Percentiles rank a stretch among this genome's conserved stretches.
Conservation (phyloP, 2,888 invertebrate species). For the Harpalus rufipes region DNA sequence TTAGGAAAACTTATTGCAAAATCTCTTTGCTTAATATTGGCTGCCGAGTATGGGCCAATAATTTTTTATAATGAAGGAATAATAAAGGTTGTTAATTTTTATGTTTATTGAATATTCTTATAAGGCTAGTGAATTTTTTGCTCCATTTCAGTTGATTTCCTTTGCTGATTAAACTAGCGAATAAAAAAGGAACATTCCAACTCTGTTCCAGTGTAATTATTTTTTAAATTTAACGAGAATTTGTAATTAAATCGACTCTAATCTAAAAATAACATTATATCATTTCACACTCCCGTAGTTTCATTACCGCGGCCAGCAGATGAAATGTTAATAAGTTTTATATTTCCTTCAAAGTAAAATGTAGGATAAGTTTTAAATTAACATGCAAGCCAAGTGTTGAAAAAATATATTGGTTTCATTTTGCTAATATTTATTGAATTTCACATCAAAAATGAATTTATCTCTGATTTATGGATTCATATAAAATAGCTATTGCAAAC, state of each 20-base stretch:
- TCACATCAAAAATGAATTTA: not conserved
- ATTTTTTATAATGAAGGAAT: not conserved
- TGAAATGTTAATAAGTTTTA: not conserved
- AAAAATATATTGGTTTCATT: not conserved
- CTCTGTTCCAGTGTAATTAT: not conserved
- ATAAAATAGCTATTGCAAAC: not conserved
- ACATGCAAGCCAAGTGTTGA: not conserved
- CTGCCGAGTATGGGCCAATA: not conserved
- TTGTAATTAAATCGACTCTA: conserved; percentile 25
- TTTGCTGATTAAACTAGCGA: not conserved
- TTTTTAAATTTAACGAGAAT: conserved; percentile 1
- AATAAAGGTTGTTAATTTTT: conserved; percentile 4
- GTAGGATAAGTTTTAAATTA: not conserved
- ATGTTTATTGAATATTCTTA: conserved; percentile 7
- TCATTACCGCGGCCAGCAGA: not conserved
- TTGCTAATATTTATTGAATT: not conserved
- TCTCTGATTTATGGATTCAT: not conserved
- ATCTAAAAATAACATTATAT: conserved; percentile 26
- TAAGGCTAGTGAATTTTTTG: not conserved
- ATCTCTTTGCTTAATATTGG: not conserved
- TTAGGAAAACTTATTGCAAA: too few relatives aligned
- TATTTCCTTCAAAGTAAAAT: not conserved
- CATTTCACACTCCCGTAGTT: conserved; percentile 25
- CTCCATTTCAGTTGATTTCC: not conserved
- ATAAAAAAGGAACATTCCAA: not conserved